Evolutionary conservation across 2,888 invertebrate genomes (phyloP), one percentile per base, ranked within the genome.

Genomic region (Taphrorychus bicolor): DNA sequence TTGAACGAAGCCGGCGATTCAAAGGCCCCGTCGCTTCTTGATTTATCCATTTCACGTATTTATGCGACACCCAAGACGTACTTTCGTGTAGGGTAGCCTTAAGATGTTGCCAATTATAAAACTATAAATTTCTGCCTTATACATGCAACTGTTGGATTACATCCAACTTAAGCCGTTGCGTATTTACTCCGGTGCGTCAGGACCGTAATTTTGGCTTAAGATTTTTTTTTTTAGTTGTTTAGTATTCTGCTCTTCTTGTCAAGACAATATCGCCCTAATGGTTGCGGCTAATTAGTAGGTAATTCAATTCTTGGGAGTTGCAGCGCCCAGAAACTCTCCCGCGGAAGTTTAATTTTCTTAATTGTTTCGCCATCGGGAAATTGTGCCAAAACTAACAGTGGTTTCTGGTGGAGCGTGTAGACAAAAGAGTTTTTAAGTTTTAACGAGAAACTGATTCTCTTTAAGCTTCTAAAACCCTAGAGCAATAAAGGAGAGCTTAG

Each of bases 91-190:
- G 52, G 59, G 23, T 45, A 53, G 42, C 52, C 62, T 62, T 62
- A 62, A 67, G 67, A 61, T 62, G 67, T 67, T 58, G 67, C 67
- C 67, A 67, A 67, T 67, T 67, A 67, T 67, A 67, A 67, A 67
- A 57, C 57, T 16, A 62, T 67, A 67, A 67, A 67, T 67, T 62
- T 53, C 16, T n/a, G 32, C 17, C n/a, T 32, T 32, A 9, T 11
- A 41, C 42, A 24, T 45, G 23, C 23, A 23, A 41, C 21, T 45
- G 45, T 59, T 59, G 64, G 64, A 65, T 65, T 65, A 65, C 21
- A 53, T 58, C 64, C 64, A 65, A 40, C 45, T 45, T 17, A 45
- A 2, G 32, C 32, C 32, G 7, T 11, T 7, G 32, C 32, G 11
- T 9, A 11, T 9, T 32, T 7, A 32, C 32, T 9, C 32, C n/a